These are phyloP conservation scores for Caenorhabditis sp. DNA, from an alignment of 2,888 invertebrate genomes.

Conservation along the genomic window DNA sequence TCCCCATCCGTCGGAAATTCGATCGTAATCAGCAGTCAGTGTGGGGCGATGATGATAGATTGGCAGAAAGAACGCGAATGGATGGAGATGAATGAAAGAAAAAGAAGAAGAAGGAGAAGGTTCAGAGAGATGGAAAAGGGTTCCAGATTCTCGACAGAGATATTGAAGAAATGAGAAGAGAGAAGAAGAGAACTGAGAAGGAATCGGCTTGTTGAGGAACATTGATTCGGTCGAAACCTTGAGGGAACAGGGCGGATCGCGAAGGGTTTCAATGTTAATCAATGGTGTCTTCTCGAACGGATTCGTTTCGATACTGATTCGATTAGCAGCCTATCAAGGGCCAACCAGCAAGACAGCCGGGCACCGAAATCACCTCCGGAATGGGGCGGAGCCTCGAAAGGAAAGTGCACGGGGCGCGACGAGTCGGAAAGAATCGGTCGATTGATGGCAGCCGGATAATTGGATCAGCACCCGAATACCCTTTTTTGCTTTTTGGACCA, in stretches of 20 bases:
- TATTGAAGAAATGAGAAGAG: background rate
- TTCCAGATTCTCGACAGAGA: slow-evolving; percentile 29
- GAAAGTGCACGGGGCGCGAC: slow-evolving; percentile 15
- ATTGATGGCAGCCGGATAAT: slow-evolving; percentile 11
- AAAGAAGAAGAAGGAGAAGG: slow-evolving; percentile 26
- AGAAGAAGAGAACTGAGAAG: no score
- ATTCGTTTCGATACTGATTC: slow-evolving; percentile 47
- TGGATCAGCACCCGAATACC: slow-evolving; percentile 13
- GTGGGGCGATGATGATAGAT: slow-evolving; percentile 50
- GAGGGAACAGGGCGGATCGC: background rate
- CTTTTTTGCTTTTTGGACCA: background rate
- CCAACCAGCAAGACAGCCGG: slow-evolving; percentile 17
- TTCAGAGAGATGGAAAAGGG: slow-evolving; percentile 11
- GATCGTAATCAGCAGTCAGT: slow-evolving; percentile 46
- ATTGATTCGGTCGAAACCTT: background rate
- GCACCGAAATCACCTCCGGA: slow-evolving; percentile 20
- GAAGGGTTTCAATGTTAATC: slow-evolving; percentile 18
- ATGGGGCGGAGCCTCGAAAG: background rate
- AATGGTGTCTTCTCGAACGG: slow-evolving; percentile 32
- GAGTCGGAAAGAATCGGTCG: slow-evolving; percentile 25
- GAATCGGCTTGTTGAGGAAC: background rate
- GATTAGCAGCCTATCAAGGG: slow-evolving; percentile 31
- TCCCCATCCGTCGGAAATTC: slow-evolving; percentile 49
- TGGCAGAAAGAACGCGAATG: slow-evolving; percentile 48
- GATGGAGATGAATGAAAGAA: slow-evolving; percentile 1